Evolutionary conservation across 2,113 vertebrate species (phyloP).

Genomic region (Malurus alboscapulatus): DNA sequence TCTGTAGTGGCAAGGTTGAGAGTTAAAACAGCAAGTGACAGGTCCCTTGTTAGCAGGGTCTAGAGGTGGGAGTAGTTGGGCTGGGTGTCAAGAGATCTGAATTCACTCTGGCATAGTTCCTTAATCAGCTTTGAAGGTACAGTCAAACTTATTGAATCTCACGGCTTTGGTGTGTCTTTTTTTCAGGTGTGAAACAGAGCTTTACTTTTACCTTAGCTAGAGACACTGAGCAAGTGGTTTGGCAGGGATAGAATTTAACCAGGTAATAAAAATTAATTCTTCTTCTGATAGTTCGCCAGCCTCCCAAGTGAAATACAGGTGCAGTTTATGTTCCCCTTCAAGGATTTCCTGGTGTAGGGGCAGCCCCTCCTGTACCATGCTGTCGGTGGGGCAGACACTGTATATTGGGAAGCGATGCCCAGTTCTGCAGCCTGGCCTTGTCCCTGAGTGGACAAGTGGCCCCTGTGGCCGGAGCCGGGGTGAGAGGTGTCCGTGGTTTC

Average conservation of each 20-base stretch:
- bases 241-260: neutral
- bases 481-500: accelerated
- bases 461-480: too few relatives aligned
- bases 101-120: neutral
- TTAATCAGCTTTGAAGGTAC: neutral
- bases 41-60: neutral
- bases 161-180: neutral
- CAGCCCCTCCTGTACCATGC: neutral
- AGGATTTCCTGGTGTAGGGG: neutral
- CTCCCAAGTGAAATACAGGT: neutral
- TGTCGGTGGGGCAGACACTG: accelerated
- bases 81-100: neutral
- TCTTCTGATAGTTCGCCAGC: neutral
- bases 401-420: neutral
- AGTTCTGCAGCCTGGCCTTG: accelerated
- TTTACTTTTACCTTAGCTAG: neutral
- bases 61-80: neutral
- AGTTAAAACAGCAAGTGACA: neutral
- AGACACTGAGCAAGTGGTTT: neutral
- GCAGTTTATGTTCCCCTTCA: too few relatives aligned
- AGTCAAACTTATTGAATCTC: neutral
- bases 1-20: neutral
- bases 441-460: too few relatives aligned
- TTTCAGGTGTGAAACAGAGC: neutral
- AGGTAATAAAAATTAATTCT: neutral